phyloP scores from a whole-genome alignment of 2,797 vertebrate genomes.

The Cynopterus sphinx region DNA sequence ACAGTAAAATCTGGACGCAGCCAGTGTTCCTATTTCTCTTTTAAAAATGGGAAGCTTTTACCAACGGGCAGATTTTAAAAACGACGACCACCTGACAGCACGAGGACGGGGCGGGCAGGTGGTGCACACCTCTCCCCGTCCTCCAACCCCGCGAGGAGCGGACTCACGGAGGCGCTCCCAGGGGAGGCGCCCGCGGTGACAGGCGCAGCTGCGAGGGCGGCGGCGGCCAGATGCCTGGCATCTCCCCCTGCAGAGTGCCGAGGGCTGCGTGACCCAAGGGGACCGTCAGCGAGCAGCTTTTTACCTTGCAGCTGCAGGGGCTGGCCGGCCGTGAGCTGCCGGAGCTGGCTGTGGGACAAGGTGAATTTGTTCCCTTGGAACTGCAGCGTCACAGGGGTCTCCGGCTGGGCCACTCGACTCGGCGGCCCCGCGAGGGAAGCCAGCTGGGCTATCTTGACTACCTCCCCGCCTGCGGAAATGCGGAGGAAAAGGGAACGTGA shows the following conservation, averaged over 20 bases:
- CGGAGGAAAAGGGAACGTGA: neutral
- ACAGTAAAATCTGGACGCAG: neutral
- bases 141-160: too few relatives aligned
- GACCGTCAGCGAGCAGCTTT: accelerated
- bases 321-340: constrained; percentile 97
- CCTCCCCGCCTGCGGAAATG: constrained; percentile 88
- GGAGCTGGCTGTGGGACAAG: constrained; percentile 96
- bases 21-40: neutral
- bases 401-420: constrained; percentile 88
- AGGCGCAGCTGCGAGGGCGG: neutral
- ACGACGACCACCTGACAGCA: too few relatives aligned
- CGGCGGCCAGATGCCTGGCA: neutral
- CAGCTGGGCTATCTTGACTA: constrained; percentile 90
- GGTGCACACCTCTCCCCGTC: neutral
- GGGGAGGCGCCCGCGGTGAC: neutral
- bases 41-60: neutral
- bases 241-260: accelerated
- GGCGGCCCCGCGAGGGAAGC: constrained; percentile 88
- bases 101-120: accelerated
- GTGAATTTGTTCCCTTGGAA: constrained; percentile 99
- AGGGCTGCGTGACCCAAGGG: accelerated
- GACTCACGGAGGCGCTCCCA: neutral
- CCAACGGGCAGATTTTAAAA: neutral
- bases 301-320: constrained; percentile 98
- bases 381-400: constrained; percentile 96